Percentiles rank a stretch among this genome's conserved stretches.
Conservation (phyloP, 30 jellyfish, hydroid and myxozoan species). For the Hydra vulgaris region DNA sequence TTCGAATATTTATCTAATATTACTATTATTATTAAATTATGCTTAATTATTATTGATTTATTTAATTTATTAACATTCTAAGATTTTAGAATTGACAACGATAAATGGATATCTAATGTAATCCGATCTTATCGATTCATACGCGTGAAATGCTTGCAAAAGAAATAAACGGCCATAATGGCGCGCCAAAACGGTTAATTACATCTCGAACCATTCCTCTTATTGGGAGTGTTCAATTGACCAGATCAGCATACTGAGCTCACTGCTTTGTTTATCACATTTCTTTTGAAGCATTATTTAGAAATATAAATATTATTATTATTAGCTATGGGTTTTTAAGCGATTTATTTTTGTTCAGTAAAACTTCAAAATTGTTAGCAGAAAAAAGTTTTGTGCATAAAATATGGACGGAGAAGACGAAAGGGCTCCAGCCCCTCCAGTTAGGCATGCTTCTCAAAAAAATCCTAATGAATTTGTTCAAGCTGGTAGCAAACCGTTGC, state of each 20-base stretch:
- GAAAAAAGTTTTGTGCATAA: background rate
- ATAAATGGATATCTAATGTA: background rate
- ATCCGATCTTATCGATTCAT: background rate
- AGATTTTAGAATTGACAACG: background rate
- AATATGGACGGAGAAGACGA: constrained; percentile 39
- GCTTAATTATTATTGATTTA: too few relatives aligned
- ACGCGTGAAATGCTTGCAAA: background rate
- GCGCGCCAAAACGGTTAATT: background rate
- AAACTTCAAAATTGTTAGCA: background rate
- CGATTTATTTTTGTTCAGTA: background rate
- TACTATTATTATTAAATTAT: too few relatives aligned
- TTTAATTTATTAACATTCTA: background rate
- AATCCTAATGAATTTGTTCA: constrained; percentile 47
- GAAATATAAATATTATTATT: background rate
- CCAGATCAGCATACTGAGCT: background rate
- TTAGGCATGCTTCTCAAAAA: constrained; percentile 55
- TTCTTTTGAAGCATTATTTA: background rate
- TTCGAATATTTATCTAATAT: too few relatives aligned
- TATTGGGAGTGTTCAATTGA: constrained; percentile 31
- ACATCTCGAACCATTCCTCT: constrained; percentile 36
- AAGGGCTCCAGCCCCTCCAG: constrained; percentile 97
- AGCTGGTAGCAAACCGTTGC: constrained; percentile 79
- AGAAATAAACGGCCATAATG: background rate
- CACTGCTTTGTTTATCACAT: background rate
- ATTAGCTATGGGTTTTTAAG: background rate